Base-by-base conservation (phyloP, 53 echinoderm and acorn worm species). In the Astropecten irregularis region DNA sequence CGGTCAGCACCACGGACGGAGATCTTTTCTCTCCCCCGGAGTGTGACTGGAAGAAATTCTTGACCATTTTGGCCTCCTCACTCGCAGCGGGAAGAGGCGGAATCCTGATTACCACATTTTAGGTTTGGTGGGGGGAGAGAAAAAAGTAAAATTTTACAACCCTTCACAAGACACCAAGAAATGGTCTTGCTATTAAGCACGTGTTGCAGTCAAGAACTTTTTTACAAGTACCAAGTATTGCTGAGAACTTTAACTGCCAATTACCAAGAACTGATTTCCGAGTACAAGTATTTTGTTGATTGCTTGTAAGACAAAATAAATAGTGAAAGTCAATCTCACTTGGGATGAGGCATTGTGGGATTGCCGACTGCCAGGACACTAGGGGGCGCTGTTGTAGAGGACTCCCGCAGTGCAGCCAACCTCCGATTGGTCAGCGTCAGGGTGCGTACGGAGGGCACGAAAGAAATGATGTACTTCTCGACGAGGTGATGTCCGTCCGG, bases 361-460 rank as follows among this genome's bases (percentile, higher is more conserved):
- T 84, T 84, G 46, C 84, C 84, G 7, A 84, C 60, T 13, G 84
- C 84, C 58, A 84, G 50, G 49, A 84, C 84, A 84, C 71, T 84
- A 32, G 61, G 84, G 30, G 84, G 84, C 72, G 72, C 72, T 71
- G 34, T 21, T 21, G 32, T 35, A 6, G 57, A 58, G 26, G 47
- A 27, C 21, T 26, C 38, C 20, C 84, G 71, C 33, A 84, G 84
- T 60, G 33, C 38, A 25, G 44, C 13, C 44, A 84, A 62, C 20
- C 84, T 59, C 44, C 25, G 84, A 71, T 62, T 71, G 34, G 84
- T 71, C 49, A 84, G 72, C 62, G 60, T 57, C 0, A 84, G 72
- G 0, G 69, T 63, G 53, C 61, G 71, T 29, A 84, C 72, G 0
- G 84, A 84, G 14, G 84, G 84, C 40, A 72, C 61, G 47, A 84